Evolutionary conservation across 2,113 vertebrate genomes (phyloP), one percentile per base, ranked within the genome.

Genomic region (Tyrannus savana): DNA sequence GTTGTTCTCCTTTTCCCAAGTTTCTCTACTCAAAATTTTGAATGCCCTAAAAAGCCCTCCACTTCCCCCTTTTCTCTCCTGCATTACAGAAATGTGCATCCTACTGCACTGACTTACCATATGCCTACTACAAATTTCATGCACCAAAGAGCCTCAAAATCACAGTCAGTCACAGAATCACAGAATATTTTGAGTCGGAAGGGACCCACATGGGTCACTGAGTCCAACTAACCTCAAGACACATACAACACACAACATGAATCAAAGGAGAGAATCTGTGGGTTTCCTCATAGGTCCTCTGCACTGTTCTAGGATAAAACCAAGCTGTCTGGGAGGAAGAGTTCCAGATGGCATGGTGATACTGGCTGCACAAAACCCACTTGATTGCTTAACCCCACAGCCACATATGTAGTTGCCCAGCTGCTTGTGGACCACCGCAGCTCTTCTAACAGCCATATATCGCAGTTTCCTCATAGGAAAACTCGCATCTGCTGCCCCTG

Each of bases 391-490:
- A 77, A 89, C 41, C 25, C 42, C 55, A 58, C 8, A 52, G 41
- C 9, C 23, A 42, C 2, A 52, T 11, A 56, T 0, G 2, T 4
- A 60, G 50, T 12, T 30, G 2, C 14, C 39, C 37, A 73, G 50
- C 18, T 81, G n/a, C 64, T 42, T 42, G 42, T 41, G 41, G 59
- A 66, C 19, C 33, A 60, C 14, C 56, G 67, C 10, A 81, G 47
- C 10, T 4, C 18, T 17, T 41, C 1, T 2, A 39, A 72, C 19
- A 81, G 39, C 4, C 41, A 60, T 3, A 12, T 2, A 89, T 31
- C 47, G 37, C 25, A 28, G 12, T 8, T 89, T 19, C 6, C 35
- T 72, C 37, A n/a, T 12, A n/a, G 14, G 22, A 46, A 75, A 80
- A 60, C 22, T 64, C 6, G 1, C 0, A 7, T 80, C 35, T 87